phyloP scores from a whole-genome alignment of 2,113 vertebrate species.

The Otis tarda region DNA sequence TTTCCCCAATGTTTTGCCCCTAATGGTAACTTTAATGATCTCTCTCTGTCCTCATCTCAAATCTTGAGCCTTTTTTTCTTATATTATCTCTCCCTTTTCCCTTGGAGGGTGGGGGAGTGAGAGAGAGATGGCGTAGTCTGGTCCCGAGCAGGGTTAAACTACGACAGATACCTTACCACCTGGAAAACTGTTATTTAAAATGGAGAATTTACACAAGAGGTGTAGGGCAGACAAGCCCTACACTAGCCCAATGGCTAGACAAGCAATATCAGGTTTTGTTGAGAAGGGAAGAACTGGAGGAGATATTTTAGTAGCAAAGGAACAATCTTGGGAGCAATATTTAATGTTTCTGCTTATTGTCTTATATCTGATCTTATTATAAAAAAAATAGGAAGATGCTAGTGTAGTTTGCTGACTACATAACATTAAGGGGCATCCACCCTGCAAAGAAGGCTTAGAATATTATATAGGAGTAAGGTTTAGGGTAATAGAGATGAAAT shows the following conservation, averaged over 20 bases:
- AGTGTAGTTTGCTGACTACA: not conserved
- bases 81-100: too few species aligned
- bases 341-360: not conserved
- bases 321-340: not conserved
- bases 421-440: not conserved
- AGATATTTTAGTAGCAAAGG: not conserved
- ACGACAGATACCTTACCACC: not conserved
- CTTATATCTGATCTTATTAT: not conserved
- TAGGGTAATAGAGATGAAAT: not conserved
- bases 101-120: too few species aligned
- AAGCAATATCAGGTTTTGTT: not conserved
- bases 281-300: not conserved
- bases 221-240: not conserved
- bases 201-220: not conserved
- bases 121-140: too few species aligned
- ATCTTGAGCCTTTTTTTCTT: too few species aligned
- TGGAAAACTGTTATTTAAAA: not conserved
- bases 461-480: not conserved
- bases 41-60: too few species aligned
- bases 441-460: not conserved
- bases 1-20: too few species aligned
- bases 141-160: too few species aligned
- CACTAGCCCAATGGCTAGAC: not conserved
- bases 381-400: not conserved
- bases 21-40: too few species aligned